Evolutionary conservation across 1,140 invertebrate species (phyloP).

Genomic region (Cardiocondyla obscurior): DNA sequence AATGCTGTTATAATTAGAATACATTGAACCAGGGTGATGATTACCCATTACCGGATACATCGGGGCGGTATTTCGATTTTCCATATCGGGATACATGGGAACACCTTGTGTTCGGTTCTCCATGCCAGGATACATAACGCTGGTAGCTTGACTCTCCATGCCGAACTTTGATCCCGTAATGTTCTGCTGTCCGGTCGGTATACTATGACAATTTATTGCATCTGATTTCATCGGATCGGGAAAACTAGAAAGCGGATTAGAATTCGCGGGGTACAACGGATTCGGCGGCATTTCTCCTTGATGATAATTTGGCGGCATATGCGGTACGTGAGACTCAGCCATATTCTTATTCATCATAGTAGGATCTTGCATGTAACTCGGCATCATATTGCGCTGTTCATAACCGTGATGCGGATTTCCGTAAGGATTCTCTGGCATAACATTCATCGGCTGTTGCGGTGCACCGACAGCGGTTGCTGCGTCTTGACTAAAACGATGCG

Average conservation of each 20-base stretch:
- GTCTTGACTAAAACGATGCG: constrained; percentile 71
- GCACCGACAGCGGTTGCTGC: not conserved
- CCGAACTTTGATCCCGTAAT: constrained; percentile 63
- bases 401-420: constrained; percentile 70
- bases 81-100: constrained; percentile 70
- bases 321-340: constrained; percentile 56
- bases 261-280: constrained; percentile 67
- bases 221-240: constrained; percentile 69
- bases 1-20: constrained; percentile 70
- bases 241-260: constrained; percentile 60
- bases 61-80: constrained; percentile 62
- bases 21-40: constrained; percentile 63
- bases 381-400: constrained; percentile 68
- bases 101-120: constrained; percentile 59
- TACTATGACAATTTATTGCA: constrained; percentile 66
- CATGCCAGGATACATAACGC: constrained; percentile 59
- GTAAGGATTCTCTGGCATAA: constrained; percentile 70
- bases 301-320: constrained; percentile 68
- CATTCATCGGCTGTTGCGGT: constrained; percentile 64
- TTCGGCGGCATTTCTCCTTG: constrained; percentile 68
- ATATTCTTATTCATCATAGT: constrained; percentile 69
- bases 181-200: constrained; percentile 56
- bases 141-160: constrained; percentile 61
- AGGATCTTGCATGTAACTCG: constrained; percentile 71
- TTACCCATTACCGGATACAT: constrained; percentile 62